Conservation (phyloP, 2,888 invertebrate genomes). For the Euplexia lucipara region DNA sequence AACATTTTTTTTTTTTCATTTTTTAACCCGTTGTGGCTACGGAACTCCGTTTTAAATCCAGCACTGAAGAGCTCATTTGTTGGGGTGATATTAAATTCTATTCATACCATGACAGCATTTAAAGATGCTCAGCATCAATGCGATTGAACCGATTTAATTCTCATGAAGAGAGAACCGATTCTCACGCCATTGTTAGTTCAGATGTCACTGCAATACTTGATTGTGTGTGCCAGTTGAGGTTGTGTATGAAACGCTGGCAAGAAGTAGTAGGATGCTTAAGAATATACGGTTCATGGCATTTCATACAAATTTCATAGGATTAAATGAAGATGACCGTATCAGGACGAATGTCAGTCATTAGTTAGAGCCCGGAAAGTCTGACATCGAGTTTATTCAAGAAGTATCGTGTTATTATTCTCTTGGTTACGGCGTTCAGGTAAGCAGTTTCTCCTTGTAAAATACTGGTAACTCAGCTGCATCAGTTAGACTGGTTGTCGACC, state of each 20-base stretch:
- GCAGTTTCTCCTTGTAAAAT: too few species aligned
- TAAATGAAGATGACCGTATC: too few species aligned
- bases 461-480: too few species aligned
- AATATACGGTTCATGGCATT: not conserved
- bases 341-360: too few species aligned
- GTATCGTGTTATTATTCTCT: too few species aligned
- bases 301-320: not conserved
- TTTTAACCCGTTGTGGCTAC: too few species aligned
- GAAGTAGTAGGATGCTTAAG: not conserved
- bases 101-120: constrained; percentile 53
- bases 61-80: constrained; percentile 52
- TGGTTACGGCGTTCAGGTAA: too few species aligned
- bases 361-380: too few species aligned
- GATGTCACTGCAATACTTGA: constrained; percentile 63
- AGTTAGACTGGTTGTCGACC: too few species aligned
- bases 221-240: constrained; percentile 46
- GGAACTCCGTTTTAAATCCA: constrained; percentile 31
- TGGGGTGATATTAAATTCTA: constrained; percentile 56
- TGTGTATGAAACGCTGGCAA: constrained; percentile 21
- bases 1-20: too few species aligned
- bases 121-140: constrained; percentile 47
- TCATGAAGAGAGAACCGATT: constrained; percentile 63
- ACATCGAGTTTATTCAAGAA: too few species aligned
- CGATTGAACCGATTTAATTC: constrained; percentile 45
- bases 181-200: constrained; percentile 61